Evolutionary conservation across 2,888 invertebrate genomes (phyloP).

Genomic region (Pogonocherus hispidulus): DNA sequence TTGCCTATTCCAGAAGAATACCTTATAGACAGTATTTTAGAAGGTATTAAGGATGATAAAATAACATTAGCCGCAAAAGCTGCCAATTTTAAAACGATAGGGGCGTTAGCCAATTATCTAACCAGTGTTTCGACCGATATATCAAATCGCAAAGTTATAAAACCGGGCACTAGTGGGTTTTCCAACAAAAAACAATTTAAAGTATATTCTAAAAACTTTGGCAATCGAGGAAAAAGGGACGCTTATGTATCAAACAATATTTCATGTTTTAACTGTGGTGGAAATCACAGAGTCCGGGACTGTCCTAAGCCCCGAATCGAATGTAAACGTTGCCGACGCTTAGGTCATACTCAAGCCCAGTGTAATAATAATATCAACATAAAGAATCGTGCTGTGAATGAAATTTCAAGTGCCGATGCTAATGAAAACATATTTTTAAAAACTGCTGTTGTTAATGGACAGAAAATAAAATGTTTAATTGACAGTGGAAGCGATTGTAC

Average conservation of each 20-base stretch:
- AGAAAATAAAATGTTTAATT: neutral
- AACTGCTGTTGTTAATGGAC: no score
- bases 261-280: neutral
- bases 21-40: neutral
- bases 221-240: neutral
- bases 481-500: constrained; percentile 19
- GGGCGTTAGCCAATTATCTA: neutral
- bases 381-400: neutral
- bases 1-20: neutral
- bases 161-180: no score
- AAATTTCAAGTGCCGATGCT: neutral
- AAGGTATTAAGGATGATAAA: neutral
- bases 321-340: neutral
- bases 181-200: neutral
- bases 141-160: neutral
- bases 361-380: neutral
- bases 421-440: neutral
- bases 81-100: neutral
- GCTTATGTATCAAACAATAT: neutral
- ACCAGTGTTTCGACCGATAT: neutral
- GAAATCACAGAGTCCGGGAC: no score
- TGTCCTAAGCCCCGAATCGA: neutral
- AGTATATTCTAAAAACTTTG: neutral
- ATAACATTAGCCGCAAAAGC: neutral
- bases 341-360: neutral